Evolutionary conservation across 2,888 invertebrate species (phyloP), one percentile per base, ranked within the genome.

Genomic region (Leptinotarsa peninsularis): DNA sequence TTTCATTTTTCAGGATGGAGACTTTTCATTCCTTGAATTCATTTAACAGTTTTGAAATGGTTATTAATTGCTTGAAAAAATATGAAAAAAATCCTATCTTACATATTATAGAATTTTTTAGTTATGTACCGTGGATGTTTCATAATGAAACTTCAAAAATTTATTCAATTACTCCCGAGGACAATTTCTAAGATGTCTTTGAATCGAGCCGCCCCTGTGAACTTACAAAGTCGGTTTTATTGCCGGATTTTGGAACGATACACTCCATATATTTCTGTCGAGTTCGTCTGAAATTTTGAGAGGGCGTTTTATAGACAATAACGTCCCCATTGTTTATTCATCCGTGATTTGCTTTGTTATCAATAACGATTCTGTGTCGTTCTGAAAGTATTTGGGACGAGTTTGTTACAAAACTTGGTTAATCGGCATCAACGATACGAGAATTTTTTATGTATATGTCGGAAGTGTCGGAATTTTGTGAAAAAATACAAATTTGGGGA

Each of bases 181-280:
- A 52, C 2, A 52, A n/a, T 52, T 4, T n/a, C 52, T 52, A 5
- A 5, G 15, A 52, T 52, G 4, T 17, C 52, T 52, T n/a, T 17
- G 4, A 23, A 15, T 23, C 23, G 23, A 23, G 23, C 23, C 21
- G 58, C 23, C 15, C 58, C 23, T 66, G 43, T 43, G 14, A 21
- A 49, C 66, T 43, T 49, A 43, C 49, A 67, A 18, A 14, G 68
- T 33, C 60, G 60, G 66, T 66, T 70, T 70, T 54, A 74, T 67
- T 74, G 54, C 52, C 68, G 50, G 66, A 63, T 50, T 69, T 66
- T 23, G 54, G 52, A 70, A 66, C 69, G 63, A 66, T 66, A 70
- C 73, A 70, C 73, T 74, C 69, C 69, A 69, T 74, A 74, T 74
- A 74, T 74, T 74, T 74, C 69, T 63, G 68, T 74, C 68, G 68